Conservation (phyloP, 2,797 vertebrate genomes). For the Rhinoraja longicauda region DNA sequence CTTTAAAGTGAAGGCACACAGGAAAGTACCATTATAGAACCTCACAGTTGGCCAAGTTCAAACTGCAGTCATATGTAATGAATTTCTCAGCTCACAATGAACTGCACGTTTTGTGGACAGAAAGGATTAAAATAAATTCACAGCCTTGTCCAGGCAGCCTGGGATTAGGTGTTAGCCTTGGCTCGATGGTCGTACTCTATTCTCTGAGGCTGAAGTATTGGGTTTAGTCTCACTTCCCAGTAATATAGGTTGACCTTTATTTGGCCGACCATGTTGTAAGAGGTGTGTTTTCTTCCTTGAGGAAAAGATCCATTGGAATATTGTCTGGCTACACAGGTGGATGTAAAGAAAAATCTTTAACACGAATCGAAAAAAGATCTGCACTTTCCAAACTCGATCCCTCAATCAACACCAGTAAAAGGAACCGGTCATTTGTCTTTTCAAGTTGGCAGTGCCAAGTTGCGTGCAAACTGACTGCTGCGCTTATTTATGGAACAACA, state of each 20-base stretch:
- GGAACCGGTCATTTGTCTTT: not conserved
- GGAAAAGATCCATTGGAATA: not conserved
- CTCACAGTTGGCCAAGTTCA: conserved; percentile 7
- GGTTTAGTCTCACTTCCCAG: not conserved
- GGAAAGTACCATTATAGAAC: not conserved
- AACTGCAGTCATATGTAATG: conserved; percentile 5
- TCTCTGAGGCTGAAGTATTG: not conserved
- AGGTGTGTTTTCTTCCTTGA: not conserved
- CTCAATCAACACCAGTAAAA: not conserved
- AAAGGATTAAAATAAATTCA: conserved; percentile 35
- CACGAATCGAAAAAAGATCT: not conserved
- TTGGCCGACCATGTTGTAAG: too few species aligned
- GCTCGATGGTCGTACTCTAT: not conserved
- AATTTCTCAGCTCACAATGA: conserved; percentile 16
- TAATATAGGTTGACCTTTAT: not conserved
- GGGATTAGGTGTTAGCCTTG: conserved; percentile 17
- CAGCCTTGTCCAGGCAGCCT: not conserved
- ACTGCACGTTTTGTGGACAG: not conserved
- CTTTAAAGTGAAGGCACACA: not conserved
- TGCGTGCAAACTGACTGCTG: not conserved
- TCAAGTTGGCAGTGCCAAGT: not conserved
- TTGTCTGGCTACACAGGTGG: not conserved
- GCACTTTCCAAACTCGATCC: not conserved
- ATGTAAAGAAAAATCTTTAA: not conserved
- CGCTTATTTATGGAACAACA: not conserved